Conservation (phyloP, 2,113 vertebrate genomes). For the Brachypodius melanocephalos region DNA sequence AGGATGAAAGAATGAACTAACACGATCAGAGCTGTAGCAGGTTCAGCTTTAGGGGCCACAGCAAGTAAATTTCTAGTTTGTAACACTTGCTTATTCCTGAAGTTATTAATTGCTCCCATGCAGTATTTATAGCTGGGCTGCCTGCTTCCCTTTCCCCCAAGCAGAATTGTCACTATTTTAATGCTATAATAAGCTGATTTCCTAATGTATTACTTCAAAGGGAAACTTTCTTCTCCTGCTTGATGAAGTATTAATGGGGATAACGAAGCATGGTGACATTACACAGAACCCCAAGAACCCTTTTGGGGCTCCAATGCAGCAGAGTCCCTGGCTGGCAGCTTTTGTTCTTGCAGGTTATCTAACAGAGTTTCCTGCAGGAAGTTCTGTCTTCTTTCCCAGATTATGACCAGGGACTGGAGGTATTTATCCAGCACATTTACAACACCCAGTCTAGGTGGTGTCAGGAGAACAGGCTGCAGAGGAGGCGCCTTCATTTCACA, state of each 20-base stretch:
- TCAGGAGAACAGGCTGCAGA: neutral
- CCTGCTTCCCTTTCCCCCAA: constrained; percentile 7
- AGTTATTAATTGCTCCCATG: neutral
- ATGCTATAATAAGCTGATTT: constrained; percentile 16
- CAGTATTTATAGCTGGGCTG: neutral
- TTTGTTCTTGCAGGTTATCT: neutral
- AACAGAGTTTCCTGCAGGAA: neutral
- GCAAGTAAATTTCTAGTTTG: constrained; percentile 31
- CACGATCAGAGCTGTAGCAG: constrained; percentile 21
- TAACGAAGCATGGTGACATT: rapidly evolving
- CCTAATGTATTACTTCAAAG: constrained; percentile 44
- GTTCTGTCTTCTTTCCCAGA: neutral
- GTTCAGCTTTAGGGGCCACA: constrained; percentile 30
- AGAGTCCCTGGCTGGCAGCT: neutral
- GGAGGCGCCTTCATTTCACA: neutral
- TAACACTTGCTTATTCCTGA: constrained; percentile 33
- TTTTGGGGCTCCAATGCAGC: neutral
- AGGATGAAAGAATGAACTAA: constrained; percentile 20
- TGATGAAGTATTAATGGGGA: constrained; percentile 24
- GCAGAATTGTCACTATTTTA: constrained; percentile 30
- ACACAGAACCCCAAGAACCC: neutral
- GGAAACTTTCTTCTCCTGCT: neutral
- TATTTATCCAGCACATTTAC: neutral
- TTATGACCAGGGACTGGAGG: neutral
- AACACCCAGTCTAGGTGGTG: rapidly evolving